Evolutionary conservation across 2,888 invertebrate genomes (phyloP), one percentile per base, ranked within the genome.

Genomic region (Drosophila meridionalis): DNA sequence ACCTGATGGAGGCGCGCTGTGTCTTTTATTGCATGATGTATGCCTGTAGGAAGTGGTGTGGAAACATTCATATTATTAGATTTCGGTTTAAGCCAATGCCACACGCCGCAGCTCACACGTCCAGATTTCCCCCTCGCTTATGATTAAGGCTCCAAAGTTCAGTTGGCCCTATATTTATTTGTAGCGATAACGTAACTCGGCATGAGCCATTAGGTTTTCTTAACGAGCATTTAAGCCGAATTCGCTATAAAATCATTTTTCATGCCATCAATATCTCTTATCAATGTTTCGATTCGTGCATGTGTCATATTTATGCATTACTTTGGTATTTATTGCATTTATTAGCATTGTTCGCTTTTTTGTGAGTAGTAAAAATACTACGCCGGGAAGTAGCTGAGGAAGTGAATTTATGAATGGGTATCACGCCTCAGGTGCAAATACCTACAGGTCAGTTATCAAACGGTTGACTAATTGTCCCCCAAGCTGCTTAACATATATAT

Each of bases 81-180:
- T 56, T 56, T 53, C 6, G 8, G n/a, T 32, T 47, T 62, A 40
- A 65, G 55, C 52, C 58, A 34, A 40, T 28, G 47, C 64, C 69
- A 53, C 59, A 72, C 66, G 75, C 80, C 64, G 30, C 50, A 48
- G 32, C 48, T 58, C 38, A 64, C 38, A 52, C 14, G 42, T 34
- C 32, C 28, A n/a, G 64, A 45, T 55, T 43, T 28, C 38, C 62
- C 48, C 65, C 36, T 52, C 55, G 26, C 45, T 50, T 66, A 78
- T 87, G 90, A 87, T 68, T 82, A 89, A 87, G 75, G 48, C 56
- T 90, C 69, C 87, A 90, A 90, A 87, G 87, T 87, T 73, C 78
- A 74, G 5, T 32, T 32, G 48, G 55, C 61, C 62, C 69, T 48
- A 59, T 63, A 55, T 72, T 73, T 84, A 84, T 89, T 84, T 89